Conservation (phyloP, 92 coral and sea anemone species). For the Porites cylindrica region DNA sequence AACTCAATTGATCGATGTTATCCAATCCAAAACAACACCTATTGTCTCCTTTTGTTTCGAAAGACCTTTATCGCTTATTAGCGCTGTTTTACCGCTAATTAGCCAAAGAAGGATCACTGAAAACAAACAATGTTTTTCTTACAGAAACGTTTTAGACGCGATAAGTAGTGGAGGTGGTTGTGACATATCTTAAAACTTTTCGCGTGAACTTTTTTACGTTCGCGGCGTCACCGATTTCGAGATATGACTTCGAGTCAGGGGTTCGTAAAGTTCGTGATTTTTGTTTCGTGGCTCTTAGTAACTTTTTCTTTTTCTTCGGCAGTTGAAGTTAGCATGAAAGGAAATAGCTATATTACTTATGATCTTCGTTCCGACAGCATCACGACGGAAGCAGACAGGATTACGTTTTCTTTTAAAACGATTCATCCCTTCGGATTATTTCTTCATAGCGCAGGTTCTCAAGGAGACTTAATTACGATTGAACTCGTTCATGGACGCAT, state of each 20-base stretch:
- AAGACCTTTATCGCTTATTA: constrained; percentile 40
- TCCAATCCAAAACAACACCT: constrained; percentile 8
- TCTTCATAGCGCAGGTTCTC: constrained; percentile 84
- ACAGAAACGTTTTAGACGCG: constrained; percentile 26
- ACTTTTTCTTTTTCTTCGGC: constrained; percentile 22
- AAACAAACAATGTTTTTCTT: constrained; percentile 41
- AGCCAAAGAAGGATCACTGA: constrained; percentile 37
- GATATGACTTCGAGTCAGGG: constrained; percentile 43
- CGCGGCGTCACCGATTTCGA: not conserved
- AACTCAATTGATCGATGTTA: constrained; percentile 16
- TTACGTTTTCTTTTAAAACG: constrained; percentile 86
- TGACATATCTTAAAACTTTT: not conserved
- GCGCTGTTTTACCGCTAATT: constrained; percentile 35
- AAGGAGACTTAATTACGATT: constrained; percentile 85
- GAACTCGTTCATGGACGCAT: constrained; percentile 90
- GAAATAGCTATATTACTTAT: constrained; percentile 72
- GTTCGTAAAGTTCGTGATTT: constrained; percentile 40
- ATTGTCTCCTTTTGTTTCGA: constrained; percentile 26
- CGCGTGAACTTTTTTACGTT: constrained; percentile 10
- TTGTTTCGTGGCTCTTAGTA: constrained; percentile 4
- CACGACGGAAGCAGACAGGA: constrained; percentile 53
- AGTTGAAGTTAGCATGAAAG: constrained; percentile 67
- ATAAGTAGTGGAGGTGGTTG: constrained; percentile 13
- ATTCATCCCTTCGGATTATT: constrained; percentile 85
- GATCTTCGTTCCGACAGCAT: constrained; percentile 77